These are phyloP conservation scores for Gymnocypris eckloni DNA, from an alignment of 2,797 vertebrate species.

Conservation along the genomic window DNA sequence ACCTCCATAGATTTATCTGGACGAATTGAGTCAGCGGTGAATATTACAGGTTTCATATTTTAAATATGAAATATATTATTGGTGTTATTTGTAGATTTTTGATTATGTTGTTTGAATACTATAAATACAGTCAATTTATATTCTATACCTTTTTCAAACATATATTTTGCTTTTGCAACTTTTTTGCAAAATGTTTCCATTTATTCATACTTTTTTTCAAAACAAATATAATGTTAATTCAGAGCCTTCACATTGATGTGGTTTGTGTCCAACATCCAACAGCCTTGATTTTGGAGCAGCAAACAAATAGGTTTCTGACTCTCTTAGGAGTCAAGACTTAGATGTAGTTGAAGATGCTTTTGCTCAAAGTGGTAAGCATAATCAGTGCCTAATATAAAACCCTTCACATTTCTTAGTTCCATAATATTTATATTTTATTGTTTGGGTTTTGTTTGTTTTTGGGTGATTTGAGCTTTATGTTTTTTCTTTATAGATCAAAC, in stretches of 20 bases:
- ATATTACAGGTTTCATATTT: conserved; percentile 31
- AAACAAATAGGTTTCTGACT: conserved; percentile 57
- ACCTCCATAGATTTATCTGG: conserved; percentile 22
- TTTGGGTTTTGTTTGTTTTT: too few relatives aligned
- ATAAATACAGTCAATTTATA: not conserved
- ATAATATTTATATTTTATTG: not conserved
- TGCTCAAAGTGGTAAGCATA: conserved; percentile 23
- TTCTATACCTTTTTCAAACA: not conserved
- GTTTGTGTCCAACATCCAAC: conserved; percentile 48
- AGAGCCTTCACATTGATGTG: not conserved
- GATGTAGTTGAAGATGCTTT: conserved; percentile 42
- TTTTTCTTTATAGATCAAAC: conserved; percentile 40
- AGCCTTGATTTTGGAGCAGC: conserved; percentile 57
- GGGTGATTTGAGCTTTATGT: not conserved
- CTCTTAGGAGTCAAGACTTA: conserved; percentile 50
- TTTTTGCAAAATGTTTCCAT: too few relatives aligned
- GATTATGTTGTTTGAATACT: not conserved
- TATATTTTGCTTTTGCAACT: not conserved
- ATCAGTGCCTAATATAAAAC: conserved; percentile 49
- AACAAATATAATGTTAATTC: not conserved
- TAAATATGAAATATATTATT: not conserved
- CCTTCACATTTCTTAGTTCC: not conserved
- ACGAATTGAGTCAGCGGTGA: conserved; percentile 58
- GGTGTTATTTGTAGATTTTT: not conserved
- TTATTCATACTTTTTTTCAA: not conserved